Percentiles rank a stretch among this genome's conserved stretches.
Conservation (phyloP, 2,888 invertebrate genomes). For the Nycteola revayana region DNA sequence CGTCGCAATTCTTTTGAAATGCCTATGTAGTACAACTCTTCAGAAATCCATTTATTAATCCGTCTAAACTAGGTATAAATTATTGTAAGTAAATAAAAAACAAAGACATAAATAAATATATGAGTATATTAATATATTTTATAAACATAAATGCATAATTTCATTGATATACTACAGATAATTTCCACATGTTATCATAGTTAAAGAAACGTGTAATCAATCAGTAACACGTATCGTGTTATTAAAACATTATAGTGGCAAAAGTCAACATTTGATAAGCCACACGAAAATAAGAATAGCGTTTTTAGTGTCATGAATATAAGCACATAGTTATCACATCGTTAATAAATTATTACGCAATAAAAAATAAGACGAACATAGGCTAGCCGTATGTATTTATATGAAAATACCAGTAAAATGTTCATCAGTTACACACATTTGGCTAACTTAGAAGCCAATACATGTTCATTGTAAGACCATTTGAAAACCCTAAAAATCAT, state of each 20-base stretch:
- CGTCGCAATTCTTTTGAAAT: no score
- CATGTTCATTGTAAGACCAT: no score
- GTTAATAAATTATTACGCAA: constrained; percentile 28
- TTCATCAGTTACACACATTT: no score
- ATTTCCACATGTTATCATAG: constrained; percentile 19
- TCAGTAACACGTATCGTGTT: constrained; percentile 26
- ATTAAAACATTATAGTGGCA: constrained; percentile 26
- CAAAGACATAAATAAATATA: constrained; percentile 43
- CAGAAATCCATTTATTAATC: no score
- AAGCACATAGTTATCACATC: constrained; percentile 22
- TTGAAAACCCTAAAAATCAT: no score
- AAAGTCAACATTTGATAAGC: constrained; percentile 27
- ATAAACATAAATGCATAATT: constrained; percentile 45
- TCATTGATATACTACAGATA: constrained; percentile 21
- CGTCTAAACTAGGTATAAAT: neutral
- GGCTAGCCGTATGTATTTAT: neutral
- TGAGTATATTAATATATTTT: constrained; percentile 42
- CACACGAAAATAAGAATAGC: constrained; percentile 26
- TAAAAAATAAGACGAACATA: constrained; percentile 28
- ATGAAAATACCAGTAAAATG: no score
- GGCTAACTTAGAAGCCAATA: no score
- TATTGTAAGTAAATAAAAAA: constrained; percentile 31
- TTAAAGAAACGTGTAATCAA: constrained; percentile 24
- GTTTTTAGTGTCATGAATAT: neutral
- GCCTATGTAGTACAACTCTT: no score